These are phyloP conservation scores for Spodoptera frugiperda DNA, from an alignment of 1,140 invertebrate species.

Conservation along the genomic window DNA sequence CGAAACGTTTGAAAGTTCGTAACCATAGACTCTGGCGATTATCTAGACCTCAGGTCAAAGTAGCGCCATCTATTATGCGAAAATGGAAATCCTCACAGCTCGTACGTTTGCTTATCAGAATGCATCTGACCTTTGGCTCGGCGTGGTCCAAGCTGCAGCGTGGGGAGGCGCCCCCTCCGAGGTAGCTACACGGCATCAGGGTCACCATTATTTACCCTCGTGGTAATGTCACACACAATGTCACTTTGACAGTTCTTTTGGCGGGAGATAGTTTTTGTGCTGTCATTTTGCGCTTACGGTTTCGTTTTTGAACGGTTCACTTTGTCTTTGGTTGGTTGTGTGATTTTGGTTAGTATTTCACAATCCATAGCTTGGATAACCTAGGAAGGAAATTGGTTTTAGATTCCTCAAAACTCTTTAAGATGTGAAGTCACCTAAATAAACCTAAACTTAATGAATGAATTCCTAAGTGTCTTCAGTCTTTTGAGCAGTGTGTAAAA, in stretches of 20 bases:
- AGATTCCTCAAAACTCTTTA: no score
- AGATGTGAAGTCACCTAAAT: background rate
- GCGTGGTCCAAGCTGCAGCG: constrained; percentile 81
- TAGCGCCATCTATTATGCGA: constrained; percentile 41
- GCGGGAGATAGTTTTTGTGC: constrained; percentile 67
- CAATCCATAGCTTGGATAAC: constrained; percentile 61
- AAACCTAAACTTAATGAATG: background rate
- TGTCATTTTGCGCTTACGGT: constrained; percentile 72
- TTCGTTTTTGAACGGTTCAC: constrained; percentile 60
- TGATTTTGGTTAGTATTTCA: constrained; percentile 54
- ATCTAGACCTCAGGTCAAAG: constrained; percentile 30
- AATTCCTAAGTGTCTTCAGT: no score
- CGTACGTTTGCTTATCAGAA: constrained; percentile 57
- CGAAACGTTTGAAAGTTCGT: background rate
- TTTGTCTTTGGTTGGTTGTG: constrained; percentile 47
- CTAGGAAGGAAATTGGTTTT: constrained; percentile 44
- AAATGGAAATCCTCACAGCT: constrained; percentile 49
- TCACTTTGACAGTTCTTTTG: constrained; percentile 79
- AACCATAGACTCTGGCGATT: constrained; percentile 15
- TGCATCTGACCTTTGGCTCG: constrained; percentile 80
- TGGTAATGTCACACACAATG: constrained; percentile 64
- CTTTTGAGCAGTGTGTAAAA: background rate
- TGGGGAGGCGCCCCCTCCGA: constrained; percentile 77
- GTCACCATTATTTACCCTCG: constrained; percentile 79
- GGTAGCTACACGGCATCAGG: constrained; percentile 84